These are phyloP conservation scores for Octopus sinensis DNA, from an alignment of 1,140 invertebrate genomes.

Conservation along the genomic window DNA sequence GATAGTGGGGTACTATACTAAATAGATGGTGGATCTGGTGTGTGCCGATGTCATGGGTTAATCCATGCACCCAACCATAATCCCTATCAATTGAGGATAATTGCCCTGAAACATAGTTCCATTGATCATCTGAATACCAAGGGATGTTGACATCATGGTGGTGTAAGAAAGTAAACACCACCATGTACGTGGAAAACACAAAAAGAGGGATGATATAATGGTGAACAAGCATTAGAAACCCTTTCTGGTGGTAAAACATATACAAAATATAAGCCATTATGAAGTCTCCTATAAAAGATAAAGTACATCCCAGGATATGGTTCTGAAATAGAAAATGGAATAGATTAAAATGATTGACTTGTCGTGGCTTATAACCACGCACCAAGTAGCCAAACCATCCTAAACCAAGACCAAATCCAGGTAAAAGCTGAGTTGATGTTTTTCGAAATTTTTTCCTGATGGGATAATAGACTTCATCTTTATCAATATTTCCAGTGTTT, in stretches of 20 bases:
- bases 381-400: conserved; percentile 47
- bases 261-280: conserved; percentile 41
- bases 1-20: conserved; percentile 57
- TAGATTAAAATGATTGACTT: conserved; percentile 41
- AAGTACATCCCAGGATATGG: conserved; percentile 34
- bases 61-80: conserved; percentile 56
- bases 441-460: conserved; percentile 27
- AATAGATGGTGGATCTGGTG: conserved; percentile 60
- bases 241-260: conserved; percentile 28
- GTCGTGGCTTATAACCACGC: conserved; percentile 42
- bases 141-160: conserved; percentile 56
- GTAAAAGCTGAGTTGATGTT: conserved; percentile 20
- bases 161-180: conserved; percentile 59
- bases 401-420: conserved; percentile 44
- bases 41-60: conserved; percentile 57
- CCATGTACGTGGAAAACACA: conserved; percentile 49
- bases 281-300: conserved; percentile 40
- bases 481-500: conserved; percentile 49
- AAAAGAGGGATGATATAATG: conserved; percentile 55
- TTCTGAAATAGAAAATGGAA: conserved; percentile 32
- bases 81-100: conserved; percentile 56
- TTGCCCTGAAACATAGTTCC: conserved; percentile 57
- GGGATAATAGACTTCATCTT: conserved; percentile 51
- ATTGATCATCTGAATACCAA: conserved; percentile 55
- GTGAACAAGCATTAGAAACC: conserved; percentile 37